These are phyloP conservation scores for Chloroceryle aenea DNA, from an alignment of 2,113 vertebrate genomes.

Conservation along the genomic window DNA sequence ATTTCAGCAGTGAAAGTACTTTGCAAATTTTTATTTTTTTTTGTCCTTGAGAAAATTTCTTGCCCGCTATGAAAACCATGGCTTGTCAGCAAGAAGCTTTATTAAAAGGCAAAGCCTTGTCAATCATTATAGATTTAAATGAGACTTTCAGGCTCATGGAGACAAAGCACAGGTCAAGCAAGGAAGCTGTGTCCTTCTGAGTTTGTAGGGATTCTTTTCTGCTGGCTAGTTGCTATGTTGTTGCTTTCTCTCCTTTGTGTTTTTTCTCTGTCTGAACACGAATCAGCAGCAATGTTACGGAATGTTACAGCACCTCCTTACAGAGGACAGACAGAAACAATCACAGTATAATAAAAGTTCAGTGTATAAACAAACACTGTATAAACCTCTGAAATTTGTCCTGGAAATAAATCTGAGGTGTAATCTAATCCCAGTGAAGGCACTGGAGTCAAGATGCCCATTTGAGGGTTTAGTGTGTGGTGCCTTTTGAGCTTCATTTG, in stretches of 20 bases:
- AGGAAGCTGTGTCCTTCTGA: constrained; percentile 6
- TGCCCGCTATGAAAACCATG: background rate
- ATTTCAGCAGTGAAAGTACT: background rate
- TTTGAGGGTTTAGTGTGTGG: background rate
- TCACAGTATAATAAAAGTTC: background rate
- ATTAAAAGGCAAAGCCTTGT: constrained; percentile 29
- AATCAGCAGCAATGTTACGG: background rate
- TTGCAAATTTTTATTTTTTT: background rate
- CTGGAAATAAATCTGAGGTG: background rate
- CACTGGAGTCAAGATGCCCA: background rate
- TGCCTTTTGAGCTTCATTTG: background rate
- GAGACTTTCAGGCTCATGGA: constrained; percentile 4
- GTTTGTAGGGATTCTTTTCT: constrained; percentile 19
- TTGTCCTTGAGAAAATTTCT: background rate
- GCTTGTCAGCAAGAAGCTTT: constrained; percentile 24
- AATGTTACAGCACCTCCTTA: background rate
- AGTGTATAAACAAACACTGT: background rate
- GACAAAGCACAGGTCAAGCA: constrained; percentile 4
- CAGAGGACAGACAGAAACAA: background rate
- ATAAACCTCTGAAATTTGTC: background rate
- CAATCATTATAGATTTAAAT: background rate
- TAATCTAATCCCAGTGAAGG: background rate
- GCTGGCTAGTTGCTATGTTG: background rate
- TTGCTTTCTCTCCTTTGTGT: background rate
- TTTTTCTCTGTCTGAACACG: background rate